These are phyloP conservation scores for Enchytraeus crypticus DNA, from an alignment of 2,888 invertebrate species.

Conservation along the genomic window DNA sequence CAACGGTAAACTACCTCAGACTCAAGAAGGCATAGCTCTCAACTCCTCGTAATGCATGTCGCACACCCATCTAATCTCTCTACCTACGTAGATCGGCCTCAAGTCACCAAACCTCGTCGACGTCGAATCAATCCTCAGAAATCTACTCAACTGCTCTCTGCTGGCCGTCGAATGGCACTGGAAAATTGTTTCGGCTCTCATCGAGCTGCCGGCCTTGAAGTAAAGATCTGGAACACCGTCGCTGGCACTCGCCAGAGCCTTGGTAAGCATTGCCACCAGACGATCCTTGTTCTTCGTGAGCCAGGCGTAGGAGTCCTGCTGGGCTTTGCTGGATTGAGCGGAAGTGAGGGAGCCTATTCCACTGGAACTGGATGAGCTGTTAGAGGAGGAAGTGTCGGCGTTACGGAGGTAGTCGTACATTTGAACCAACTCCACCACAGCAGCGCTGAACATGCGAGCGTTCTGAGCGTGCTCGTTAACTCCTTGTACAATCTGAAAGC, in stretches of 20 bases:
- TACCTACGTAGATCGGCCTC: conserved; percentile 28
- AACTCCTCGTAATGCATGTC: conserved; percentile 30
- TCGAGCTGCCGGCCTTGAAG: conserved; percentile 30
- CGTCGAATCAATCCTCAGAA: conserved; percentile 25
- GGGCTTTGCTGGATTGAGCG: conserved; percentile 11
- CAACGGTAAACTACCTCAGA: no score
- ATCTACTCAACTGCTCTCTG: conserved; percentile 25
- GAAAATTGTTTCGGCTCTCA: conserved; percentile 26
- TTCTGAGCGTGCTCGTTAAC: conserved; percentile 27
- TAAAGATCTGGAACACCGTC: conserved; percentile 30
- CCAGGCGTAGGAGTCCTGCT: conserved; percentile 28
- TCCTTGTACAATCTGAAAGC: conserved; percentile 28
- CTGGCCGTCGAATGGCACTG: conserved; percentile 24
- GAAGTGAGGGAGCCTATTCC: background rate
- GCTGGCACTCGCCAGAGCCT: conserved; percentile 29
- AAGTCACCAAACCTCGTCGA: conserved; percentile 29
- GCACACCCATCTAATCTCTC: conserved; percentile 30
- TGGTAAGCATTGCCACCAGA: conserved; percentile 31
- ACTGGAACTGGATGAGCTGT: background rate
- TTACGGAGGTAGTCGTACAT: conserved; percentile 30
- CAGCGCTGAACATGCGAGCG: conserved; percentile 26
- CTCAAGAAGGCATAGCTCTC: conserved; percentile 24
- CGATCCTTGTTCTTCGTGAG: conserved; percentile 31
- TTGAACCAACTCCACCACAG: conserved; percentile 28
- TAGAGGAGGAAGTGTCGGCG: conserved; percentile 19